Conservation (phyloP, 1,140 invertebrate genomes). For the Dendroctonus valens region DNA sequence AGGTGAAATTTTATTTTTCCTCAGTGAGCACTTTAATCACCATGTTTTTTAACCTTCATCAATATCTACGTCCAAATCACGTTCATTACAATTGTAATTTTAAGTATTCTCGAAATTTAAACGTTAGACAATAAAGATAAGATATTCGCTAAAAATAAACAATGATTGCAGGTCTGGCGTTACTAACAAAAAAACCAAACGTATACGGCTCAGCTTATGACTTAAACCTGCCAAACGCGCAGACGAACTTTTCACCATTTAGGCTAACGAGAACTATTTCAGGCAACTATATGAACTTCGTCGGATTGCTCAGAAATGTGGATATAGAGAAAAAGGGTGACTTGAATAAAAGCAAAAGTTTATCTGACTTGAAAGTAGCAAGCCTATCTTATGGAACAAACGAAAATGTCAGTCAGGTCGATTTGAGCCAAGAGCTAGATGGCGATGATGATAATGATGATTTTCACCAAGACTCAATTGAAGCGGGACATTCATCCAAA, state of each 20-base stretch:
- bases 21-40: neutral
- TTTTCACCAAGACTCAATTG: neutral
- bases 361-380: constrained; percentile 16
- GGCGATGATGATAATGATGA: constrained; percentile 9
- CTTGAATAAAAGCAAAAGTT: constrained; percentile 21
- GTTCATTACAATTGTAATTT: too few relatives aligned
- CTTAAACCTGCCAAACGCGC: constrained; percentile 20
- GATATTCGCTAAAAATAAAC: constrained; percentile 27
- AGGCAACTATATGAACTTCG: constrained; percentile 28
- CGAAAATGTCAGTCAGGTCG: constrained; percentile 1
- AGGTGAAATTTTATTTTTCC: neutral
- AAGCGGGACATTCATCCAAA: neutral
- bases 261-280: constrained; percentile 29
- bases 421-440: constrained; percentile 23
- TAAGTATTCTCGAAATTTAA: neutral
- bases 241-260: constrained; percentile 21
- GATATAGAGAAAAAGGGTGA: constrained; percentile 17
- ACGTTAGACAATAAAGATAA: constrained; percentile 8
- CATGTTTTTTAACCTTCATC: too few relatives aligned
- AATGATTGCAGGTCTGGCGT: constrained; percentile 28
- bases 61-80: too few relatives aligned
- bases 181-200: constrained; percentile 27
- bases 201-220: constrained; percentile 7
- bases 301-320: constrained; percentile 13
- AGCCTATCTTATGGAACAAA: neutral